These are phyloP conservation scores for Micromussa lordhowensis DNA, from an alignment of 92 coral and sea anemone species.

Conservation along the genomic window DNA sequence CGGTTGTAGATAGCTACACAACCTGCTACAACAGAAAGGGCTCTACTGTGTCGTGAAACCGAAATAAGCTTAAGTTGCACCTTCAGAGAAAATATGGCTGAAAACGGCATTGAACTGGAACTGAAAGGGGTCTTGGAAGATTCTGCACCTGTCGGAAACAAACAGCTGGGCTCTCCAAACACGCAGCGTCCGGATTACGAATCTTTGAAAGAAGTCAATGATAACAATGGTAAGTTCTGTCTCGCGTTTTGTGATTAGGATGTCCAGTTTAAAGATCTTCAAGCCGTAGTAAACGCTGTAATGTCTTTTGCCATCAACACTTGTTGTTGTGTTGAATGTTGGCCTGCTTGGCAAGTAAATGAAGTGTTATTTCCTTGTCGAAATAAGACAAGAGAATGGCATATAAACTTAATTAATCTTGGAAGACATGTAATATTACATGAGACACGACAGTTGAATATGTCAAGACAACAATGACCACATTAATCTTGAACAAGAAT, in stretches of 20 bases:
- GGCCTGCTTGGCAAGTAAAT: too few species aligned
- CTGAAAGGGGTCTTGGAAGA: conserved; percentile 2
- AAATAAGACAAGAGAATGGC: too few species aligned
- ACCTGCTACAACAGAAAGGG: not conserved
- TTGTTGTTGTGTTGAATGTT: not conserved
- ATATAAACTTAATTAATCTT: too few species aligned
- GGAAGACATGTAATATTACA: too few species aligned
- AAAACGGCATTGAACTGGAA: conserved; percentile 25
- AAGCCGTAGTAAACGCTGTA: not conserved
- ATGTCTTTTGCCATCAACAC: not conserved
- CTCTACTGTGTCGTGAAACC: not conserved
- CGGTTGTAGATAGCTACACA: not conserved
- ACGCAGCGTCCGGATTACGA: conserved; percentile 27
- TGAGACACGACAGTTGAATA: too few species aligned
- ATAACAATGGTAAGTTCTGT: conserved; percentile 27
- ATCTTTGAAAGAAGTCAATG: conserved; percentile 21
- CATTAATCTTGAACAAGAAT: too few species aligned
- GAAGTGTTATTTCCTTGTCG: too few species aligned
- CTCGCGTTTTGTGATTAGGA: not conserved
- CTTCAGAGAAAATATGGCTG: conserved; percentile 8
- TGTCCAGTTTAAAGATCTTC: not conserved
- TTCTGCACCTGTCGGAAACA: not conserved
- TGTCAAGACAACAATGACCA: too few species aligned
- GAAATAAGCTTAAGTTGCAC: too few species aligned
- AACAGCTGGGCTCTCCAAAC: not conserved